Conservation (phyloP, 1,140 invertebrate genomes). For the Conopomorpha cramerella region DNA sequence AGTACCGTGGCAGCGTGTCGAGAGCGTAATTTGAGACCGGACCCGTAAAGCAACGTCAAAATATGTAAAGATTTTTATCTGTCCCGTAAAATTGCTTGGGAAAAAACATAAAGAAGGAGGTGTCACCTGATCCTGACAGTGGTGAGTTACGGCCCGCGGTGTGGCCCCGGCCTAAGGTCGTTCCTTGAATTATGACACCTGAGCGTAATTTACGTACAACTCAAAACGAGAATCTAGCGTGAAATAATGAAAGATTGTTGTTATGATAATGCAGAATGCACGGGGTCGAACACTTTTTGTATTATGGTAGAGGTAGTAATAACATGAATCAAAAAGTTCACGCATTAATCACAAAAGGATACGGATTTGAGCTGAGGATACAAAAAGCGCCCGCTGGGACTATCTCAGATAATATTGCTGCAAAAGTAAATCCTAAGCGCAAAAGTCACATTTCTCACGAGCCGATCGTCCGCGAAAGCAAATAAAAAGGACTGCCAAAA, state of each 20-base stretch:
- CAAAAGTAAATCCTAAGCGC: constrained; percentile 58
- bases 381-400: too few species aligned
- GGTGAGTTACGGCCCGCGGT: constrained; percentile 47
- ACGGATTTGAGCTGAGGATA: too few species aligned
- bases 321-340: too few species aligned
- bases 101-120: constrained; percentile 64
- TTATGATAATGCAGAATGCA: too few species aligned
- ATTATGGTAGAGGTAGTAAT: too few species aligned
- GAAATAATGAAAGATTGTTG: too few species aligned
- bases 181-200: constrained; percentile 39
- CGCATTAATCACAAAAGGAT: too few species aligned
- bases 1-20: constrained; percentile 1
- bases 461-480: constrained; percentile 54
- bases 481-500: constrained; percentile 54
- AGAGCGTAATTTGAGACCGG: constrained; percentile 57
- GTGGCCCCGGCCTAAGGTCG: constrained; percentile 50
- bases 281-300: too few species aligned
- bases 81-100: constrained; percentile 61
- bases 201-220: constrained; percentile 53
- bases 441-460: constrained; percentile 49
- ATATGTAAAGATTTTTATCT: constrained; percentile 63
- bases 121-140: constrained; percentile 60
- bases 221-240: too few species aligned
- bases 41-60: constrained; percentile 54
- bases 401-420: too few species aligned